Base-by-base conservation (phyloP, 2,797 vertebrate species). In the Eutrigla gurnardus region DNA sequence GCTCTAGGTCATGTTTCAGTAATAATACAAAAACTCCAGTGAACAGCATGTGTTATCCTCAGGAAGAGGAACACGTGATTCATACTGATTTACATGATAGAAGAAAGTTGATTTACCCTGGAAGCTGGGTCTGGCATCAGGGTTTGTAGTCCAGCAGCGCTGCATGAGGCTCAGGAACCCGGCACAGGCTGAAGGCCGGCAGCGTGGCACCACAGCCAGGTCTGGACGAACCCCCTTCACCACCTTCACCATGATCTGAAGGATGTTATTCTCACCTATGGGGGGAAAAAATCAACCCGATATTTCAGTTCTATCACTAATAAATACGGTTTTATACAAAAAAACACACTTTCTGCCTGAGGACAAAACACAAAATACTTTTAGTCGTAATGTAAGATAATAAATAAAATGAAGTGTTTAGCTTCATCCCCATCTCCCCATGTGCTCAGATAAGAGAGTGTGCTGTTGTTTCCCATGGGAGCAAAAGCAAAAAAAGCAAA, bases 171-270 rank as follows among this genome's bases (percentile, higher is more conserved):
- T 92, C 80, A 99, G 91, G 86, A 99, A 96, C 17, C 92, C 95
- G 0, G 94, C 63, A 68, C 97, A 99, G 70, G 96, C 93, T 0
- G 91, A 94, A 1, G 97, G 97, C 78, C 97, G 95, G 82, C 94
- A 94, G 57, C 97, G 96, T 50, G 97, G 96, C 73, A 99, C 70
- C 0, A 93, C 86, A 0, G 92, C 95, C 77, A 98, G 89, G 92
- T 98, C 97, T 0, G 97, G 98, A 75, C 98, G 97, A 72, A 96
- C 93, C 5, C 98, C 98, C 83, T 96, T 97, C 53, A 98, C 97
- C 80, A 99, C 98, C 89, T 98, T 98, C 89, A 99, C 96, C 98
- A 99, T 99, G 85, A 99, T 97, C 86, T 99, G 97, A 69, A 99
- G 94, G 91, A 99, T 98, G 72, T 97, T 99, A 80, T 96, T 99